phyloP scores from a whole-genome alignment of 2,797 vertebrate species.

The Anisognathus igniventris region DNA sequence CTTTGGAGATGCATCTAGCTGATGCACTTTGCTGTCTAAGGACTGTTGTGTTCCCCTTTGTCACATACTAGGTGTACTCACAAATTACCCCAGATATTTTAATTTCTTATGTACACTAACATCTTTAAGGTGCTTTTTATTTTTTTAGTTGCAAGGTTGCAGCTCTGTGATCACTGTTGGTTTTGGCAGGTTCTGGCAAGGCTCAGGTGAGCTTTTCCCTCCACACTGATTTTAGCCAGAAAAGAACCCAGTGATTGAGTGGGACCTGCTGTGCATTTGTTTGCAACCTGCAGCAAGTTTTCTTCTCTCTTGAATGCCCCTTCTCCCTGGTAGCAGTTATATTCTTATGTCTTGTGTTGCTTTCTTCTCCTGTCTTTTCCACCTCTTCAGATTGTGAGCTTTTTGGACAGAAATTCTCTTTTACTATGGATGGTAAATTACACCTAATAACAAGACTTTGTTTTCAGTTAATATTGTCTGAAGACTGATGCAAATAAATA shows the following conservation, averaged over 20 bases:
- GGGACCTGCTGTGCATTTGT: neutral
- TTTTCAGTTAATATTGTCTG: neutral
- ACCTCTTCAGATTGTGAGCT: neutral
- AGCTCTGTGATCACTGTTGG: neutral
- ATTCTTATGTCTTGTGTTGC: neutral
- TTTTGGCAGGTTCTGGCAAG: neutral
- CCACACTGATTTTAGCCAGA: neutral
- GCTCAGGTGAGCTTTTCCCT: neutral
- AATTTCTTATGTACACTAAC: neutral
- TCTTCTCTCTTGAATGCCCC: neutral
- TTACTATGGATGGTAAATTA: neutral
- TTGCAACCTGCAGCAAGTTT: neutral
- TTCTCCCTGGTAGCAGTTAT: neutral
- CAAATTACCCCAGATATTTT: neutral
- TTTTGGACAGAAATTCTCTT: neutral
- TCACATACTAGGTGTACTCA: neutral
- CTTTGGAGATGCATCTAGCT: neutral
- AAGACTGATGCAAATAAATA: conserved; percentile 7
- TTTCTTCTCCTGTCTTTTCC: neutral
- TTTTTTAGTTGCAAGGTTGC: neutral
- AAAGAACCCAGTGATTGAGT: accelerated
- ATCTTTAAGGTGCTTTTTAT: neutral
- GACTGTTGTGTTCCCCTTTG: neutral
- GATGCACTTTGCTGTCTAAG: neutral
- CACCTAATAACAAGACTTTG: neutral